Base-by-base conservation (phyloP, 2,888 invertebrate genomes). In the Trilocha varians region DNA sequence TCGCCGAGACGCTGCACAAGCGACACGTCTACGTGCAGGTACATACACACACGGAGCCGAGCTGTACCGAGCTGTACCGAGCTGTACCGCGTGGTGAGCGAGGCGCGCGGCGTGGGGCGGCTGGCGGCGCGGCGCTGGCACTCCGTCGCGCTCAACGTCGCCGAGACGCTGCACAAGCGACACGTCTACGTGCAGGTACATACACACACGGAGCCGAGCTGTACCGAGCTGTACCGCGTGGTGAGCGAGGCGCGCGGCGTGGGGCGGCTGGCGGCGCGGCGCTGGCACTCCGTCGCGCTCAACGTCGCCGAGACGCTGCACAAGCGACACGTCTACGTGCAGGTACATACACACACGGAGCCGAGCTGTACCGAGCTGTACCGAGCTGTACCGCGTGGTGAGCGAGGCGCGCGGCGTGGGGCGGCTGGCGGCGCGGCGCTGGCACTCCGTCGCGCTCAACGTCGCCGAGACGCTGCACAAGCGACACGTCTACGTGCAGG, bases 391-490 rank as follows among this genome's bases (percentile, higher is more conserved):
- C 64, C 87, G 87, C 46, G 67, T 85, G n/a, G 66, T 89, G 43
- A 83, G 87, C 34, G 87, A 87, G 61, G 79, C 83, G 13, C 77
- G 79, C 18, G 70, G 87, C 70, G 36, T 74, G 72, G 32, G 70
- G 77, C 45, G 52, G 88, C 45, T 66, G 86, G 15, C 63, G 82
- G 15, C 83, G 84, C 25, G 38, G 34, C 66, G 70, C 13, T 90
- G 90, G 90, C 78, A 83, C 54, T 88, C 88, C 55, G 53, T 90
- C 45, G 88, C 88, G 13, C 57, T 90, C 49, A 89, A 89, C 67
- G 86, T 89, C 35, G 77, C 77, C 55, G 90, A 90, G 56, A 77
- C 77, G 2, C 76, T 90, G 44, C 74, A 85, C 53, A 87, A 87
- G 53, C 77, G 87, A 5, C 87, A 86, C 48, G 87, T 88, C 37